These are phyloP conservation scores for Sebastes schlegelii DNA, from an alignment of 2,113 vertebrate species.

Conservation along the genomic window DNA sequence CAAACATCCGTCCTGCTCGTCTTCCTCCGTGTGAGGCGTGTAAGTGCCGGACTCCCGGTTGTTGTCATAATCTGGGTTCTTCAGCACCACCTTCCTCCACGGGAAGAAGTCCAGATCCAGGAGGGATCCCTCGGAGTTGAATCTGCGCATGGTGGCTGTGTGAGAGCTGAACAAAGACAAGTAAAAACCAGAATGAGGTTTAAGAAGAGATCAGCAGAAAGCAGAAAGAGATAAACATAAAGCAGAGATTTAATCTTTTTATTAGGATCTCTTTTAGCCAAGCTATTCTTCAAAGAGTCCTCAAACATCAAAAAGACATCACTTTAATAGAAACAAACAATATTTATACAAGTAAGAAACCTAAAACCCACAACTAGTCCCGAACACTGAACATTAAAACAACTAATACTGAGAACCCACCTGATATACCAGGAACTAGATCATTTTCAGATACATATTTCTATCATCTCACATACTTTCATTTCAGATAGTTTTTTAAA, in stretches of 20 bases:
- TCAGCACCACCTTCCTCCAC: conserved; percentile 59
- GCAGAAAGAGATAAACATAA: conserved; percentile 2
- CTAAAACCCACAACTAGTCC: no score
- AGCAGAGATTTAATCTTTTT: neutral
- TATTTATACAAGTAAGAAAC: no score
- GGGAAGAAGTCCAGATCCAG: conserved; percentile 77
- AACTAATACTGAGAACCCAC: no score
- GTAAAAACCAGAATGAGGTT: neutral
- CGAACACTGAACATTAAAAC: no score
- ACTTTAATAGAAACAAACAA: no score
- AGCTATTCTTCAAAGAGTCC: no score
- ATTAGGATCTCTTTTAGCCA: no score
- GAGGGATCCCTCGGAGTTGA: conserved; percentile 83
- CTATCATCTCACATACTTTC: no score
- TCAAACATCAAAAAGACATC: no score
- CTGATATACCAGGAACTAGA: no score
- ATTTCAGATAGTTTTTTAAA: no score
- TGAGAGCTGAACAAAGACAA: neutral
- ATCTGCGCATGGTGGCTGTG: conserved; percentile 76
- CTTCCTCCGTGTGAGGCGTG: neutral
- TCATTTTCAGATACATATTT: no score
- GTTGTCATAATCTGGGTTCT: neutral
- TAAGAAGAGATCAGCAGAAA: conserved; percentile 7
- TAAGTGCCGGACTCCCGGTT: conserved; percentile 22
- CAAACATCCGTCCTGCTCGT: neutral